A percentile compares a stretch with the other conserved stretches of the same genome.
These are phyloP conservation scores for Myathropa florea DNA, from an alignment of 2,888 invertebrate species.

Conservation along the genomic window DNA sequence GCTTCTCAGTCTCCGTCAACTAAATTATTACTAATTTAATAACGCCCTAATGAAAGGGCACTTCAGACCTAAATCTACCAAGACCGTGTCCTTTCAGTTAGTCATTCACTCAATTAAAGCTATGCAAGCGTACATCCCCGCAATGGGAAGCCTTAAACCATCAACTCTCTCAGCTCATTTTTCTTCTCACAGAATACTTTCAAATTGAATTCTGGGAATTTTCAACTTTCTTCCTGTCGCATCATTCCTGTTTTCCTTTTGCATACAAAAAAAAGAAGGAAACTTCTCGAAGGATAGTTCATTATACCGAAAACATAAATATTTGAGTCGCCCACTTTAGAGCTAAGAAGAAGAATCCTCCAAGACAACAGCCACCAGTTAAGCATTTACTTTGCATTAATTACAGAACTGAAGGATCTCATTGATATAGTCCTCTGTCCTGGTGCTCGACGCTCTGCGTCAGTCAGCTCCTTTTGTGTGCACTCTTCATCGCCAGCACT, in stretches of 20 bases:
- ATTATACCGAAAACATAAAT: constrained; percentile 35
- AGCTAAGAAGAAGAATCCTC: background rate
- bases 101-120: background rate
- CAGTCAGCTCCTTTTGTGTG: constrained; percentile 5
- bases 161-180: background rate
- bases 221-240: background rate
- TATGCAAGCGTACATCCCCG: background rate
- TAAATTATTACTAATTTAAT: too few species aligned
- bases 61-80: background rate
- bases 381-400: constrained; percentile 68
- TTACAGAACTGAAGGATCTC: constrained; percentile 51
- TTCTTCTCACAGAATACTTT: background rate
- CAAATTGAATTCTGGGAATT: background rate
- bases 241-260: background rate
- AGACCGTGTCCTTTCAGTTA: background rate
- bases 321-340: constrained; percentile 32
- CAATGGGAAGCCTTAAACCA: background rate
- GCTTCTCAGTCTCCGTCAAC: too few species aligned
- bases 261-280: background rate
- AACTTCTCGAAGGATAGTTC: background rate
- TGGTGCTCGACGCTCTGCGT: background rate
- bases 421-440: constrained; percentile 45
- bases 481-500: constrained; percentile 29
- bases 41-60: background rate
- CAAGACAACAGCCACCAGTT: constrained; percentile 44